Evolutionary conservation across 2,113 vertebrate genomes (phyloP).

Genomic region (Dipodomys stephensi): DNA sequence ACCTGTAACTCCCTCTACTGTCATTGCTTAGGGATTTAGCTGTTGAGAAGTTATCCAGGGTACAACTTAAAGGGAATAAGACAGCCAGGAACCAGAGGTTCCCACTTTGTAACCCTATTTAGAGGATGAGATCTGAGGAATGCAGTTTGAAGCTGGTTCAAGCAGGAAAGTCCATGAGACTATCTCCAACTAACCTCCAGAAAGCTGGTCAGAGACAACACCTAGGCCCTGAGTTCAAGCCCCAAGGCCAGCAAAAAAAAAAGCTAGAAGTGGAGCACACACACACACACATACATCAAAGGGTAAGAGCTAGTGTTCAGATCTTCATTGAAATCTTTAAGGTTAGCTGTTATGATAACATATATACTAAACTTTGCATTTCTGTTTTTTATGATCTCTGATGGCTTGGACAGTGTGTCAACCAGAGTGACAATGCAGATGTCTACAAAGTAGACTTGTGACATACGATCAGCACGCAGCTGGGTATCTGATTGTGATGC

Average conservation of each 20-base stretch:
- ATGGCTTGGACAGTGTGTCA: background rate
- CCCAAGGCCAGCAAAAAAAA: too few relatives aligned
- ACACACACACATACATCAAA: too few relatives aligned
- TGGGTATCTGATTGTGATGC: background rate
- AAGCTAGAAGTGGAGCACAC: too few relatives aligned
- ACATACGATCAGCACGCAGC: too few relatives aligned
- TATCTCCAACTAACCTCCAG: too few relatives aligned
- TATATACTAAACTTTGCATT: background rate
- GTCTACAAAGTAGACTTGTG: background rate
- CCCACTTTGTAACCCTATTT: too few relatives aligned
- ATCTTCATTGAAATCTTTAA: conserved; percentile 26
- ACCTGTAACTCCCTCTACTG: background rate
- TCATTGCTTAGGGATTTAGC: background rate
- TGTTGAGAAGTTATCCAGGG: background rate
- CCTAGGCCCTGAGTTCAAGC: too few relatives aligned
- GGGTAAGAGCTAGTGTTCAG: background rate
- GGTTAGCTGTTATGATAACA: background rate
- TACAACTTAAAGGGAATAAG: background rate
- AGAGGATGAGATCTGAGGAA: too few relatives aligned
- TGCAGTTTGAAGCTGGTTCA: too few relatives aligned
- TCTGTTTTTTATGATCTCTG: background rate
- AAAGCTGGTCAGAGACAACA: too few relatives aligned
- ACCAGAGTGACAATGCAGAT: background rate
- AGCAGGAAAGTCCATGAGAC: too few relatives aligned
- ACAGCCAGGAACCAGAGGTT: too few relatives aligned